Conservation (phyloP, 1,140 invertebrate species). For the Lepidurus apus region DNA sequence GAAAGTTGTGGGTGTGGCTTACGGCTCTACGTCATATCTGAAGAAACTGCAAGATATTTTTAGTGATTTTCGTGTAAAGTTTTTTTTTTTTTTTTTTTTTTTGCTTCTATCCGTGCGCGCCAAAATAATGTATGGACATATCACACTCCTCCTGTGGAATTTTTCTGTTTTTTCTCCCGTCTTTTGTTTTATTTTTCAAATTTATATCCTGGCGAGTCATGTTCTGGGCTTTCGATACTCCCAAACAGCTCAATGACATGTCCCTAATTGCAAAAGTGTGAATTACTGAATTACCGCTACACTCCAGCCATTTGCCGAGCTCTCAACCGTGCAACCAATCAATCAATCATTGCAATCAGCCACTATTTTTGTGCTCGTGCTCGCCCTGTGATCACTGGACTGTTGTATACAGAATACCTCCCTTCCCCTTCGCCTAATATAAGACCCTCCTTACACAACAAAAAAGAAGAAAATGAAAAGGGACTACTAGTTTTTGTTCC, state of each 20-base stretch:
- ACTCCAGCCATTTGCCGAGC: neutral
- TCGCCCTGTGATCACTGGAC: conserved; percentile 17
- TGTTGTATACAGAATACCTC: neutral
- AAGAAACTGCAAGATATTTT: neutral
- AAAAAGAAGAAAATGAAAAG: neutral
- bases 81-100: neutral
- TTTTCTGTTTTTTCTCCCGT: no score
- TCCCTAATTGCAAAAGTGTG: neutral
- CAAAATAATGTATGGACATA: neutral
- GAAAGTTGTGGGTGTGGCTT: neutral
- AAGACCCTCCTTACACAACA: neutral
- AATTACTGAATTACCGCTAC: neutral
- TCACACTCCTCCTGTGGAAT: neutral
- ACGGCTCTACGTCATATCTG: neutral
- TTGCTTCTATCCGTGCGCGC: neutral
- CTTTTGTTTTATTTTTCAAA: neutral
- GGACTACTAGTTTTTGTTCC: neutral
- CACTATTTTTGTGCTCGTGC: neutral
- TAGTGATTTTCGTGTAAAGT: neutral
- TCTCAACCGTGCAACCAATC: neutral
- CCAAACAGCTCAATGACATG: conserved; percentile 10
- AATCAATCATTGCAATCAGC: conserved; percentile 22
- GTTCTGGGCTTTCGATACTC: neutral
- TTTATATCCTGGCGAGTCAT: neutral
- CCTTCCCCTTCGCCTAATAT: neutral